These are phyloP conservation scores for Acanthis flammea DNA, from an alignment of 2,797 vertebrate species.

Conservation along the genomic window DNA sequence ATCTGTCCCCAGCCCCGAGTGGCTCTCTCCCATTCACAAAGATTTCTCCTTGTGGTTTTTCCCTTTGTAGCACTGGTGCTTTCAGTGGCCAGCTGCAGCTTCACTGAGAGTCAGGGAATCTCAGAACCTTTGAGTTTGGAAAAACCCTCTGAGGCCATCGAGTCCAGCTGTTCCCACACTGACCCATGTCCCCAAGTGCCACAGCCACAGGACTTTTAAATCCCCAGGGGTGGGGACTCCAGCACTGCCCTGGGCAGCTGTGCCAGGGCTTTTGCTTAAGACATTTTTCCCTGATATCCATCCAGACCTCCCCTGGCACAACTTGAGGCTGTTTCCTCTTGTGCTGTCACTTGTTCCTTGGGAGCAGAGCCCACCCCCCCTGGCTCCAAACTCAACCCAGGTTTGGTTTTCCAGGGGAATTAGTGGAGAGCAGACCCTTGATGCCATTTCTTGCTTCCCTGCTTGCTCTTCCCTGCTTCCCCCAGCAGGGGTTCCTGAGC, in stretches of 20 bases:
- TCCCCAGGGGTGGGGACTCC: not conserved
- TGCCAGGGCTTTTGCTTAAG: not conserved
- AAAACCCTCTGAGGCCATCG: not conserved
- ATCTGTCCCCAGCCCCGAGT: not conserved
- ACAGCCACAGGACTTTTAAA: not conserved
- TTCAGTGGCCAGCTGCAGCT: not conserved
- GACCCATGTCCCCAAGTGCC: not conserved
- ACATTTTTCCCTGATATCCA: not conserved
- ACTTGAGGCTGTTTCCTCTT: fast-evolving
- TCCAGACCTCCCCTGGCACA: not conserved
- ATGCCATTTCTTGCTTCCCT: not conserved
- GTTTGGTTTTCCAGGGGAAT: not conserved
- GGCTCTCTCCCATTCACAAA: not conserved
- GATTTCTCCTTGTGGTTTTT: not conserved
- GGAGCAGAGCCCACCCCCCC: not conserved
- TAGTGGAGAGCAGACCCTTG: not conserved
- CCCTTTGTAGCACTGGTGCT: not conserved
- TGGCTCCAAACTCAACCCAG: not conserved
- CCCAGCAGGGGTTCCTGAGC: not conserved
- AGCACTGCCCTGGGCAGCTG: not conserved
- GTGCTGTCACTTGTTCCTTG: not conserved
- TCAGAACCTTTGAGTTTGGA: not conserved
- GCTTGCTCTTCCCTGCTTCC: not conserved
- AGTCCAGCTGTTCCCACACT: not conserved
- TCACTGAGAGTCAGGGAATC: not conserved